Conservation (phyloP, 1,140 invertebrate genomes). For the Dendrolimus kikuchii region DNA sequence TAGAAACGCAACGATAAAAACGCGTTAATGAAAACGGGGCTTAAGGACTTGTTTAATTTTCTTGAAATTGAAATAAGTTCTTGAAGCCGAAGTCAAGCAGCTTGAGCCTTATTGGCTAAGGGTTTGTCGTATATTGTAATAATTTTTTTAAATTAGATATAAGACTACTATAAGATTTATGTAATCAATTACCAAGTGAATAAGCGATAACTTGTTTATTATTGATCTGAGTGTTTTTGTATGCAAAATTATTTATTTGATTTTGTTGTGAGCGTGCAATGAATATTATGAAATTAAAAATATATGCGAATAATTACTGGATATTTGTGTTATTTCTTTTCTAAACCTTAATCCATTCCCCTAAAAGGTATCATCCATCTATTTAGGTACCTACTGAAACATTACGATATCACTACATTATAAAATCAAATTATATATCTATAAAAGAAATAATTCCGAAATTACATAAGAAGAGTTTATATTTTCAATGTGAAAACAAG, state of each 20-base stretch:
- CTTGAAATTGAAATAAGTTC: conserved; percentile 9
- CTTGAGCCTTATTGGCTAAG: conserved; percentile 23
- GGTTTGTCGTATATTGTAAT: conserved; percentile 11
- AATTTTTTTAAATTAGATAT: conserved; percentile 6
- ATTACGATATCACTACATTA: no score
- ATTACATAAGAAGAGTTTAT: no score
- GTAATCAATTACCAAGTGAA: conserved; percentile 15
- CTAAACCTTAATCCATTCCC: no score
- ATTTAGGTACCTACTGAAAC: no score
- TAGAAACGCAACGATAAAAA: conserved; percentile 26
- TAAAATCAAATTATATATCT: no score
- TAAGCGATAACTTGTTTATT: conserved; percentile 17
- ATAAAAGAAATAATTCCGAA: no score
- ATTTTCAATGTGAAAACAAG: no score
- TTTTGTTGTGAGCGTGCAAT: background rate
- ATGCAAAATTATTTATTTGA: conserved; percentile 60
- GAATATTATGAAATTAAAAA: no score
- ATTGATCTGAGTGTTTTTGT: conserved; percentile 60
- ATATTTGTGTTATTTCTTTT: no score
- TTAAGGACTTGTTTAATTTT: conserved; percentile 15
- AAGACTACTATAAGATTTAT: conserved; percentile 8
- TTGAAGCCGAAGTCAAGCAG: conserved; percentile 33
- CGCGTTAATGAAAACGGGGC: conserved; percentile 19
- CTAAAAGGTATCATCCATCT: no score
- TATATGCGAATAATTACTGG: no score